Base-by-base conservation (phyloP, 2,113 vertebrate species). In the Dasyurus viverrinus region DNA sequence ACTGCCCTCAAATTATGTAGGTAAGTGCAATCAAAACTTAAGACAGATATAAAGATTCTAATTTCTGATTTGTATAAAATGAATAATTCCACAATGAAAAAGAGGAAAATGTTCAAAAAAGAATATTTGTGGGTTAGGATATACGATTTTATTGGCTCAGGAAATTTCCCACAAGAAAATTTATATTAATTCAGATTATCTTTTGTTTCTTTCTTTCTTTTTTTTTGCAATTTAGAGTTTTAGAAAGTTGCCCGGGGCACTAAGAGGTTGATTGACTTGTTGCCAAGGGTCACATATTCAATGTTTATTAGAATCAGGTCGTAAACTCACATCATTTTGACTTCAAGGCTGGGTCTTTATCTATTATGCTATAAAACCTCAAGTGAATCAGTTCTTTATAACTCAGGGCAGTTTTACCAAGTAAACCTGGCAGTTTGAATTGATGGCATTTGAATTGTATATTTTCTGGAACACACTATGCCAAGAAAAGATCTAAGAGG, bases 61-160 rank as follows among this genome's bases (percentile, higher is more conserved):
- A 25, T 19, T 36, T n/a, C 30, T 76, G 14, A 76, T 42, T 84
- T 22, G 7, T 84, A 36, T 42, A 94, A 60, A 68, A 84, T 53
- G 76, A 30, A 76, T 95, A 94, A 97, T 95, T 90, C 91, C 2
- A 94, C 92, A 90, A 93, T 36, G 96, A 92, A 94, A 14, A 47
- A 97, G 50, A 54, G 68, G 94, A 94, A 46, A 89, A 30, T 68
- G 1, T 23, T 19, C 6, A 84, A 16, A 84, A 57, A 57, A 30
- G 48, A 10, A 27, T 27, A 42, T 84, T 68, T 57, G 36, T 42
- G 22, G 0, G 68, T 84, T n/a, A 22, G 68, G 19, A 23, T 3
- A 7, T 42, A 84, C 42, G 68, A 42, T 42, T 84, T 84, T 36
- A 84, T 84, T 42, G 68, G 36, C 36, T 42, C n/a, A 84, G 5